Evolutionary conservation across 1,140 invertebrate species (phyloP).

Genomic region (Lordiphosa mommai): DNA sequence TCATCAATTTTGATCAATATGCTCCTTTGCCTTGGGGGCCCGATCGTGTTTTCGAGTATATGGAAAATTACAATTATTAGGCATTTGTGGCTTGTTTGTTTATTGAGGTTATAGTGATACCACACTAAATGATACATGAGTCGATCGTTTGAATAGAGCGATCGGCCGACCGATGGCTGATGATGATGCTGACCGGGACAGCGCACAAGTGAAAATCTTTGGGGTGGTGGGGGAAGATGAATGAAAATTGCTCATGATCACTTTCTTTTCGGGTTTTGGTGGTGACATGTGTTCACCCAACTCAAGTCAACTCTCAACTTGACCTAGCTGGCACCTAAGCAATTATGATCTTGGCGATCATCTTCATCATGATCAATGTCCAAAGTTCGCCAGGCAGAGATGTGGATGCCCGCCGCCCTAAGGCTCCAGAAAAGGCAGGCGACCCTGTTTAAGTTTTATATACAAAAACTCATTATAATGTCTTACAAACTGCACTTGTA

Average conservation of each 20-base stretch:
- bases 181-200: constrained; percentile 41
- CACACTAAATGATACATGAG: constrained; percentile 62
- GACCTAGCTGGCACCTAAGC: constrained; percentile 61
- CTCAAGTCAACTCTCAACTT: constrained; percentile 23
- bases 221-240: constrained; percentile 32
- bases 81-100: constrained; percentile 75
- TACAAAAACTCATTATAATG: constrained; percentile 78
- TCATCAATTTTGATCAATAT: constrained; percentile 77
- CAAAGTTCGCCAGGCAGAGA: constrained; percentile 39
- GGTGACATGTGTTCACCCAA: constrained; percentile 56
- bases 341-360: constrained; percentile 54
- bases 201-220: constrained; percentile 53
- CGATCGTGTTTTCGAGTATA: constrained; percentile 56
- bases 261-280: constrained; percentile 51
- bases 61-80: constrained; percentile 77
- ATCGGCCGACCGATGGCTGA: background rate
- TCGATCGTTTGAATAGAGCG: constrained; percentile 64
- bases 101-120: constrained; percentile 60
- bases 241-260: constrained; percentile 68
- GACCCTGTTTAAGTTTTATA: constrained; percentile 77
- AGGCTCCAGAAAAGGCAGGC: constrained; percentile 31
- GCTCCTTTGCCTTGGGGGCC: constrained; percentile 44
- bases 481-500: constrained; percentile 77
- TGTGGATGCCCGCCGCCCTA: constrained; percentile 37
- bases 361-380: constrained; percentile 56